Conservation (phyloP, 1,140 invertebrate genomes). For the Homarus americanus region DNA sequence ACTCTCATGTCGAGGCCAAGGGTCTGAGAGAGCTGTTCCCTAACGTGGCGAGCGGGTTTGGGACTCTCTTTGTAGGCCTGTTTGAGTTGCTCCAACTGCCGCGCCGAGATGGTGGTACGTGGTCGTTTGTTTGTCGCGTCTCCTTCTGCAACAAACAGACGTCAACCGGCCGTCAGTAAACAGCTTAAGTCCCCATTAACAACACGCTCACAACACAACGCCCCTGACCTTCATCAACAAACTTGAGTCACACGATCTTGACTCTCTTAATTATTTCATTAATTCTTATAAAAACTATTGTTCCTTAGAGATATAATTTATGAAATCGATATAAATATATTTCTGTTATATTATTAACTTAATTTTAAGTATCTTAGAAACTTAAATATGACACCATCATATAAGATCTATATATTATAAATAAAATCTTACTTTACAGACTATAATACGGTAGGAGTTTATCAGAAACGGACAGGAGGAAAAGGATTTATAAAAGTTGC, state of each 20-base stretch:
- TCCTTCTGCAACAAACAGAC: slow-evolving; percentile 81
- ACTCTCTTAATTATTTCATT: neutral
- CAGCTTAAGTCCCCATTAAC: neutral
- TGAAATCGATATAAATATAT: neutral
- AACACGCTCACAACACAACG: neutral
- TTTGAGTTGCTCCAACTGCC: slow-evolving; percentile 98
- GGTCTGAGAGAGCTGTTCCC: slow-evolving; percentile 97
- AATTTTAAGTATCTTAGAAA: neutral
- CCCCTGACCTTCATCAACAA: neutral
- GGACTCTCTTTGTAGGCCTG: slow-evolving; percentile 98
- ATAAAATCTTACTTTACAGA: neutral
- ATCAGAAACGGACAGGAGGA: neutral
- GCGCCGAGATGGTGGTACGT: slow-evolving; percentile 98
- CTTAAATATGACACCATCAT: neutral
- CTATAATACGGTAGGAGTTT: neutral
- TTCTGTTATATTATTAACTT: neutral
- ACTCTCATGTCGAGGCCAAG: slow-evolving; percentile 99
- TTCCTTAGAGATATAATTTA: neutral
- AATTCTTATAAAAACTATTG: neutral
- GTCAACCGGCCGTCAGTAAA: slow-evolving; percentile 30
- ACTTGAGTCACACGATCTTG: neutral
- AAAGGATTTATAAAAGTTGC: neutral
- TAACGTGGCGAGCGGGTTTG: slow-evolving; percentile 97
- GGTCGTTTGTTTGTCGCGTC: slow-evolving; percentile 98
- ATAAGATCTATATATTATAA: neutral